A percentile compares a stretch with the other conserved stretches of the same genome.
Conservation (phyloP, 2,797 vertebrate genomes). For the Nyctalus aviator region DNA sequence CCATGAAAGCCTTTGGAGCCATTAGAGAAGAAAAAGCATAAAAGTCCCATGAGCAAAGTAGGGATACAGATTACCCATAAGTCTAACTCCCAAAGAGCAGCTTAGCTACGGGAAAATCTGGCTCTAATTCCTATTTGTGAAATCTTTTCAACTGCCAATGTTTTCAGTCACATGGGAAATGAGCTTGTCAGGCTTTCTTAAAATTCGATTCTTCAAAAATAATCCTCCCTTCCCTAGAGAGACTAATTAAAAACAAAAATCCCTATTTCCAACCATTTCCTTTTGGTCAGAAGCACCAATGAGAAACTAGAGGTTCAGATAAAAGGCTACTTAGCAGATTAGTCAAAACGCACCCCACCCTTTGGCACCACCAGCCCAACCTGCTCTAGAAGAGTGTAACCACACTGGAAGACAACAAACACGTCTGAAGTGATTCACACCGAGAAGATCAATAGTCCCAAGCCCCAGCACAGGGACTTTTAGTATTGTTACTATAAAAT, state of each 20-base stretch:
- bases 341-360: constrained; percentile 62
- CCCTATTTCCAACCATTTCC: constrained; percentile 42
- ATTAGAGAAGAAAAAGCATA: background rate
- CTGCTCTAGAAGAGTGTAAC: constrained; percentile 44
- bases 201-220: constrained; percentile 80
- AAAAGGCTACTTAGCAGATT: constrained; percentile 74
- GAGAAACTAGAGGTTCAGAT: constrained; percentile 69
- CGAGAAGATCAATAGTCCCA: background rate
- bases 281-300: constrained; percentile 69
- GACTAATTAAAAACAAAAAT: constrained; percentile 81
- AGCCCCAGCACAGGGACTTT: background rate
- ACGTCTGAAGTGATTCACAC: constrained; percentile 42
- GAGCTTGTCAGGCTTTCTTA: constrained; percentile 78
- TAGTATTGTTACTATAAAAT: background rate
- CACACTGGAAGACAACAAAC: constrained; percentile 36
- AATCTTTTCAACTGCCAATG: constrained; percentile 70
- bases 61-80: background rate
- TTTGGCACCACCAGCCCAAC: constrained; percentile 30
- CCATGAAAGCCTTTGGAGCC: background rate
- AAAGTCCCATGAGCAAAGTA: background rate
- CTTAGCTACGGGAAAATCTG: constrained; percentile 59
- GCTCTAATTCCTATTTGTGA: constrained; percentile 62
- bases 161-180: constrained; percentile 75
- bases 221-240: constrained; percentile 76
- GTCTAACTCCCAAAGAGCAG: constrained; percentile 6